Percentiles rank a stretch among this genome's conserved stretches.
Evolutionary conservation across 2,888 invertebrate genomes (phyloP).

Genomic region (Euclidia mi): DNA sequence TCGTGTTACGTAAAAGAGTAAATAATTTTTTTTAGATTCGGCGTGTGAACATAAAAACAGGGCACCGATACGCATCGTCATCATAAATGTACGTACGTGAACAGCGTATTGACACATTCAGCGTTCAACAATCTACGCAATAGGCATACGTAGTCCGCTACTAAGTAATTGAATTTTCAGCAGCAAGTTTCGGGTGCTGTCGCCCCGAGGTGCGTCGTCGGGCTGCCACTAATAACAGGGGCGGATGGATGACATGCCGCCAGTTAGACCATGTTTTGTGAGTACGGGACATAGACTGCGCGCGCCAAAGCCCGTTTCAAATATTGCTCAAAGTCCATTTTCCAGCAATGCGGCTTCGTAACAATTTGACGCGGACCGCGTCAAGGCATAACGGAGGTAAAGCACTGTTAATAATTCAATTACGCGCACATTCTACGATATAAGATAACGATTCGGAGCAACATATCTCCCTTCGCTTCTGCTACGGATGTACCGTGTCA

Average conservation of each 20-base stretch:
- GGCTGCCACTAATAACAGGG: conserved; percentile 67
- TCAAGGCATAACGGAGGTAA: conserved; percentile 63
- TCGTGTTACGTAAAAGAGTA: conserved; percentile 20
- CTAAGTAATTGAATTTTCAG: conserved; percentile 86
- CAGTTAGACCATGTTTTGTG: conserved; percentile 73
- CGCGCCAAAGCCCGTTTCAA: conserved; percentile 51
- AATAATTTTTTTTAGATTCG: conserved; percentile 22
- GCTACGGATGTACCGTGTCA: conserved; percentile 20
- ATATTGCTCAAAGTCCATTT: conserved; percentile 66
- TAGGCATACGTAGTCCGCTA: conserved; percentile 70
- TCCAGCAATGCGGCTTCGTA: conserved; percentile 56
- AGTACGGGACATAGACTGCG: conserved; percentile 55
- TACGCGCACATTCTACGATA: conserved; percentile 55
- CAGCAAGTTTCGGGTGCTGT: conserved; percentile 64
- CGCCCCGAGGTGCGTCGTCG: conserved; percentile 59
- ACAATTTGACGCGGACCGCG: conserved; percentile 58
- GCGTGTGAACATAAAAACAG: conserved; percentile 30
- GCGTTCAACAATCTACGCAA: conserved; percentile 67
- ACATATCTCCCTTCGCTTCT: conserved; percentile 54
- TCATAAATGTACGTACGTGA: conserved; percentile 60
- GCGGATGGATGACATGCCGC: conserved; percentile 69
- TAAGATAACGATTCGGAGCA: conserved; percentile 62
- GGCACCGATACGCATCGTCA: conserved; percentile 31
- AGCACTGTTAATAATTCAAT: conserved; percentile 75
- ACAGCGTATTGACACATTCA: conserved; percentile 66